Base-by-base conservation (phyloP, 2,797 vertebrate species). In the Craterocephalus amniculus region DNA sequence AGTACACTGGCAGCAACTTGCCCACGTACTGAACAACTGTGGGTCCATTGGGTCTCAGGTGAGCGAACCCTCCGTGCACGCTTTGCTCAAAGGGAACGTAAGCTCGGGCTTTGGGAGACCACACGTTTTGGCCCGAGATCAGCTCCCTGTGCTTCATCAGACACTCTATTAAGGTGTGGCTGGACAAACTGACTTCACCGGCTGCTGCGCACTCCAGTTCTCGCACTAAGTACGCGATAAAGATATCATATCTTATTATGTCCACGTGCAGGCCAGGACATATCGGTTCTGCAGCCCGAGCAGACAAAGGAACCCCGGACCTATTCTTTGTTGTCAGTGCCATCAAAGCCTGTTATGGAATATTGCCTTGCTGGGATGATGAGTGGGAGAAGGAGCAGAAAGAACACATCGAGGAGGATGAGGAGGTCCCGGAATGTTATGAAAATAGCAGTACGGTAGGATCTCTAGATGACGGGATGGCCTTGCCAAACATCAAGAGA, bases 81-180 rank as follows among this genome's bases (percentile, higher is more conserved):
- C 1, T 1, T 6, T 20, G 31, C 0, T 58, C 31, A 3, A 57
- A 76, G 5, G 2, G 22, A 1, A 58, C 40, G 4, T 52, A 71
- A 0, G 14, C 12, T 0, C 26, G 32, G n/a, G 4, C 51, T 1
- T 1, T 0, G 0, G 71, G 70, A 0, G 71, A 70, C 76, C 76
- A 79, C 2, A 79, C 1, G 7, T 8, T 0, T 0, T 38, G 56
- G 1, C 76, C 58, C 0, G 45, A 55, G 1, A 24, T 61, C 27
- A 74, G 11, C 16, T 65, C 60, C 3, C 60, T 13, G 26, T 79
- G 67, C 14, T 58, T 79, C 0, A 27, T 13, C n/a, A 79, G 56
- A 35, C 76, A 79, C 58, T 74, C 71, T 56, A 79, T 49, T 65
- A 74, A 70, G 38, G 36, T 20, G 5, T 22, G 16, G 2, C 3